phyloP scores from a whole-genome alignment of 1,140 invertebrate species.

The Solen grandis region DNA sequence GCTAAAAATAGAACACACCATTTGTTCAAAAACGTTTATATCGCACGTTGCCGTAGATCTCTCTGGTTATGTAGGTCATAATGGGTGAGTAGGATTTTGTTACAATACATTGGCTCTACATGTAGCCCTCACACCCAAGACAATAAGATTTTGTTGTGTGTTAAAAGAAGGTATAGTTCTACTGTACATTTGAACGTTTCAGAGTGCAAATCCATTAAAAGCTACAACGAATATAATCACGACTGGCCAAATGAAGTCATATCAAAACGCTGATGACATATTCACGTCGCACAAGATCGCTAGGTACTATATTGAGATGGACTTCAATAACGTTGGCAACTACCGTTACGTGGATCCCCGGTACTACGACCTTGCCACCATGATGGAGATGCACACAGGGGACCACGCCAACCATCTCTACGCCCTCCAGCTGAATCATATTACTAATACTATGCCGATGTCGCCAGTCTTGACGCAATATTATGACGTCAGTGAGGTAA shows the following conservation, averaged over 20 bases:
- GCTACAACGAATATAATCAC: not conserved
- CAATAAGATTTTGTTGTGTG: not conserved
- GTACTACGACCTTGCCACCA: constrained; percentile 10
- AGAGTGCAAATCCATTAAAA: constrained; percentile 33
- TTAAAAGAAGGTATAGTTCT: not conserved
- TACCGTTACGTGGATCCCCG: constrained; percentile 18
- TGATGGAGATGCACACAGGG: constrained; percentile 34
- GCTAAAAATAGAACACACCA: too few relatives aligned
- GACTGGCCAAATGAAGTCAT: constrained; percentile 29
- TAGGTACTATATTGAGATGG: constrained; percentile 40
- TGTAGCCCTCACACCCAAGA: not conserved
- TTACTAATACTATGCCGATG: constrained; percentile 30
- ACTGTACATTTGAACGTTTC: not conserved
- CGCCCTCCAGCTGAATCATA: constrained; percentile 48
- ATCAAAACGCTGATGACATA: not conserved
- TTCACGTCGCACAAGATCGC: constrained; percentile 40
- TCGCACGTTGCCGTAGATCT: too few relatives aligned
- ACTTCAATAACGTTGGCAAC: constrained; percentile 43
- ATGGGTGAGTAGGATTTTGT: too few relatives aligned
- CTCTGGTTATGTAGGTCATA: too few relatives aligned
- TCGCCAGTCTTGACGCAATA: constrained; percentile 43
- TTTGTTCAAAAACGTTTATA: too few relatives aligned
- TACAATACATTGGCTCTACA: not conserved
- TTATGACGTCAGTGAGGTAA: constrained; percentile 39
- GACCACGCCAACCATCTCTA: constrained; percentile 40